Evolutionary conservation across 2,797 vertebrate species (phyloP).

Genomic region (Poecilia picta): DNA sequence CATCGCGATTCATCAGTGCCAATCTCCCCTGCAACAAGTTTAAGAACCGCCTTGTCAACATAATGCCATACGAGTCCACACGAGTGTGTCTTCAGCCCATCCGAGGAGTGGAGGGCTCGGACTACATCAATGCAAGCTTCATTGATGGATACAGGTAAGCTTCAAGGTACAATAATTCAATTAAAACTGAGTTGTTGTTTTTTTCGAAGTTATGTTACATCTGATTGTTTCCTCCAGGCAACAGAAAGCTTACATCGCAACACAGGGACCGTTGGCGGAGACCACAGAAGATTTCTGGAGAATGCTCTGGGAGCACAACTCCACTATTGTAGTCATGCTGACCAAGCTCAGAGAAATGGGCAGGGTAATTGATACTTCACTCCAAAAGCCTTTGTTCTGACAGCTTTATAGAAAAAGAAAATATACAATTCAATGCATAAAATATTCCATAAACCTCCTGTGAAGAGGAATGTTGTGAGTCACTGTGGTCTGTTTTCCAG

Average conservation of each 20-base stretch:
- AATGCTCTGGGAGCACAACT: constrained; percentile 99
- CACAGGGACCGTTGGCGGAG: constrained; percentile 97
- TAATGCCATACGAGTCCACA: constrained; percentile 99
- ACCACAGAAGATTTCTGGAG: constrained; percentile 99
- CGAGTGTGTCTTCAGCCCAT: constrained; percentile 98
- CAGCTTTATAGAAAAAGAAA: constrained; percentile 18
- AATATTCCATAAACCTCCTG: constrained; percentile 13
- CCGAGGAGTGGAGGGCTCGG: constrained; percentile 97
- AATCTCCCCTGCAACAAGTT: constrained; percentile 99
- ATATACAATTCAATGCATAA: constrained; percentile 27
- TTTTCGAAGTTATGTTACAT: background rate
- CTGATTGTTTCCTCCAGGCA: constrained; percentile 74
- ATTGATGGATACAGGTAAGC: constrained; percentile 97
- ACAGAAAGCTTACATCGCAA: constrained; percentile 98
- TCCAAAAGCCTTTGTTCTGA: constrained; percentile 14
- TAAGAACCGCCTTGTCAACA: constrained; percentile 99
- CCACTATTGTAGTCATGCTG: constrained; percentile 98
- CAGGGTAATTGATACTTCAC: constrained; percentile 77
- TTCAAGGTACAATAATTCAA: background rate
- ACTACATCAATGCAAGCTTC: constrained; percentile 99
- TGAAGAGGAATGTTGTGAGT: constrained; percentile 43
- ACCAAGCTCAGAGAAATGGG: constrained; percentile 99
- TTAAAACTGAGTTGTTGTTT: background rate
- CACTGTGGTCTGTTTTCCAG: constrained; percentile 73
- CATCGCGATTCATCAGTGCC: constrained; percentile 99